A percentile compares a stretch with the other conserved stretches of the same genome.
Evolutionary conservation across 2,113 vertebrate species (phyloP).

Genomic region (Noctilio leporinus): DNA sequence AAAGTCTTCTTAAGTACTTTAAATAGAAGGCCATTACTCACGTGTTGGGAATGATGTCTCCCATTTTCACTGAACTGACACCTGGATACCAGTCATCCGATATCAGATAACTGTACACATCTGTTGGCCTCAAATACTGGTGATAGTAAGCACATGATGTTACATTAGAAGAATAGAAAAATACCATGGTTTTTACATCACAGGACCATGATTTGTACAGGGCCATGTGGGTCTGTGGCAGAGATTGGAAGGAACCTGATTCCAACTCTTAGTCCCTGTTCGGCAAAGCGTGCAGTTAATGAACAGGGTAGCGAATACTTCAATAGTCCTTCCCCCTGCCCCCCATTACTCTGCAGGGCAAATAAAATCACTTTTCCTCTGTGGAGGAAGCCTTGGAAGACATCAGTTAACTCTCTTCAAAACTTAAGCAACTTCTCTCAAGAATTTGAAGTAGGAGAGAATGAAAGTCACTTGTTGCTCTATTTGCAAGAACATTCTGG

Average conservation of each 20-base stretch:
- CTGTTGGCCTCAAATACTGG: not conserved
- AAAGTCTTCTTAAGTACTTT: not conserved
- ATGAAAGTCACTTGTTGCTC: not conserved
- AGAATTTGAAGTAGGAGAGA: conserved; percentile 20
- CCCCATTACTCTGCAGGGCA: not conserved
- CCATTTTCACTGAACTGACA: not conserved
- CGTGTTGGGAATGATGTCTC: not conserved
- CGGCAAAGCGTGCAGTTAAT: not conserved
- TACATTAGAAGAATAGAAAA: not conserved
- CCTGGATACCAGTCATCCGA: not conserved
- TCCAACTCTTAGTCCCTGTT: not conserved
- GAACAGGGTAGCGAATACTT: not conserved
- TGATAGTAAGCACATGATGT: not conserved
- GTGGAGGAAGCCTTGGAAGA: not conserved
- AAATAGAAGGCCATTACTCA: not conserved
- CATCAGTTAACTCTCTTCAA: not conserved
- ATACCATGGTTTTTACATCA: not conserved
- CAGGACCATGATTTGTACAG: not conserved
- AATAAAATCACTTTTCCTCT: not conserved
- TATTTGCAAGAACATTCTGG: not conserved
- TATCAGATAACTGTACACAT: not conserved
- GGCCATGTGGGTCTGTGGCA: not conserved
- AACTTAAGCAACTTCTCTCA: conserved; percentile 33
- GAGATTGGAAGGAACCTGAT: not conserved
- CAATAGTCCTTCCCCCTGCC: not conserved